Evolutionary conservation across 1,140 invertebrate genomes (phyloP).

Genomic region (Wasmannia auropunctata): DNA sequence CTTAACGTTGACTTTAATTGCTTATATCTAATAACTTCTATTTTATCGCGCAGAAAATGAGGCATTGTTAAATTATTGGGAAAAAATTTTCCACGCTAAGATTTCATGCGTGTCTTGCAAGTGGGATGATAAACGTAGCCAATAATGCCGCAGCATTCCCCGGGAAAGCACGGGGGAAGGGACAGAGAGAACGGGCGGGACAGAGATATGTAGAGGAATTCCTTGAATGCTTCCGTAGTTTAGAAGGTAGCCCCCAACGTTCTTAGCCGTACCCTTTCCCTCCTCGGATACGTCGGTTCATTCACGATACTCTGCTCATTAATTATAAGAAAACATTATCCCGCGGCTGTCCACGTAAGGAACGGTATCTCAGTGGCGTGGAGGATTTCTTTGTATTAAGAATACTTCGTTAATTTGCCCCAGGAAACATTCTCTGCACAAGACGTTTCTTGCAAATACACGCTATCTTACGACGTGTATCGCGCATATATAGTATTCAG

Average conservation of each 20-base stretch:
- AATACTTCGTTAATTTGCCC: background rate
- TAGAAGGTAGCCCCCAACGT: constrained; percentile 78
- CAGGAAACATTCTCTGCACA: background rate
- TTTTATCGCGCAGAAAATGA: constrained; percentile 8
- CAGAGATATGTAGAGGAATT: constrained; percentile 73
- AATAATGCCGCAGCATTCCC: constrained; percentile 79
- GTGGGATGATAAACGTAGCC: constrained; percentile 79
- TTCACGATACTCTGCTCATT: constrained; percentile 81
- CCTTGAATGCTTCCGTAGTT: constrained; percentile 77
- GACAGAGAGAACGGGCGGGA: constrained; percentile 50
- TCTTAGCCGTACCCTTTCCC: constrained; percentile 81
- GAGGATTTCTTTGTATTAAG: background rate
- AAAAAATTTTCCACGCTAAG: constrained; percentile 58
- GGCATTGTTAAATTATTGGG: background rate
- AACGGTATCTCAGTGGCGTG: constrained; percentile 61
- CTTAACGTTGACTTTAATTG: constrained; percentile 1
- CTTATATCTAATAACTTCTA: background rate
- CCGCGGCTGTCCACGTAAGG: constrained; percentile 66
- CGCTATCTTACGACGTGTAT: background rate
- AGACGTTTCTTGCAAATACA: background rate
- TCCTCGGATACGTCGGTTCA: constrained; percentile 80
- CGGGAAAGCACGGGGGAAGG: background rate
- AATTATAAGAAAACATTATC: constrained; percentile 85
- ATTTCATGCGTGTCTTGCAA: constrained; percentile 66
- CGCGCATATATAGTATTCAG: background rate